Evolutionary conservation across 2,113 vertebrate species (phyloP).

Genomic region (Actinemys pallida): DNA sequence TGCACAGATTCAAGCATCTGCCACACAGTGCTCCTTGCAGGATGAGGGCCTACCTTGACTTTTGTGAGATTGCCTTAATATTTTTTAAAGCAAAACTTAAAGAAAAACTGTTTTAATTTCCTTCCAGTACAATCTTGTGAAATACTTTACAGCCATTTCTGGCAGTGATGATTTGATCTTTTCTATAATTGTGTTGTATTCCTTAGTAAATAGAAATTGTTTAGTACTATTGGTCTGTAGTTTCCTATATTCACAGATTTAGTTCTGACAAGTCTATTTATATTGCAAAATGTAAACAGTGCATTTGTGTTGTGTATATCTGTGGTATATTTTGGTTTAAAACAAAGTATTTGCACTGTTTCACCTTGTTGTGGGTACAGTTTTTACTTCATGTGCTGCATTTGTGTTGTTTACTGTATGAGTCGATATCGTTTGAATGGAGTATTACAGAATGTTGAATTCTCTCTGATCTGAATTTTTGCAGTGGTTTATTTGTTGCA

Average conservation of each 20-base stretch:
- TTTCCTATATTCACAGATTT: conserved; percentile 10
- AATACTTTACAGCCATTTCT: not conserved
- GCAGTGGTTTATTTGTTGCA: conserved; percentile 16
- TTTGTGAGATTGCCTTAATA: not conserved
- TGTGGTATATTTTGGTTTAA: conserved; percentile 52
- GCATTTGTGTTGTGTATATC: conserved; percentile 38
- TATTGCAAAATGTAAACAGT: conserved; percentile 48
- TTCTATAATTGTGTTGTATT: not conserved
- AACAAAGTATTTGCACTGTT: conserved; percentile 56
- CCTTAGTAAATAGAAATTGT: not conserved
- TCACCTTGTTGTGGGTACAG: conserved; percentile 14
- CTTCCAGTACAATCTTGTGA: conserved; percentile 25
- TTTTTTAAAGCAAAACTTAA: not conserved
- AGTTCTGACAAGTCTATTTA: conserved; percentile 54
- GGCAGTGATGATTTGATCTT: not conserved
- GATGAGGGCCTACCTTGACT: conserved; percentile 10
- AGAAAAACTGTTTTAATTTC: not conserved
- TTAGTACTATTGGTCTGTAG: not conserved
- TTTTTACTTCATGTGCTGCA: conserved; percentile 46
- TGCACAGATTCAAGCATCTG: not conserved
- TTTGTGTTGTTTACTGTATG: conserved; percentile 39
- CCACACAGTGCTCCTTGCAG: not conserved
- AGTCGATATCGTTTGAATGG: conserved; percentile 50
- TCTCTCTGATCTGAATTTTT: conserved; percentile 44
- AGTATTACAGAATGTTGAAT: conserved; percentile 53